Conservation (phyloP, 2,888 invertebrate species). For the Lochmaea crataegi region DNA sequence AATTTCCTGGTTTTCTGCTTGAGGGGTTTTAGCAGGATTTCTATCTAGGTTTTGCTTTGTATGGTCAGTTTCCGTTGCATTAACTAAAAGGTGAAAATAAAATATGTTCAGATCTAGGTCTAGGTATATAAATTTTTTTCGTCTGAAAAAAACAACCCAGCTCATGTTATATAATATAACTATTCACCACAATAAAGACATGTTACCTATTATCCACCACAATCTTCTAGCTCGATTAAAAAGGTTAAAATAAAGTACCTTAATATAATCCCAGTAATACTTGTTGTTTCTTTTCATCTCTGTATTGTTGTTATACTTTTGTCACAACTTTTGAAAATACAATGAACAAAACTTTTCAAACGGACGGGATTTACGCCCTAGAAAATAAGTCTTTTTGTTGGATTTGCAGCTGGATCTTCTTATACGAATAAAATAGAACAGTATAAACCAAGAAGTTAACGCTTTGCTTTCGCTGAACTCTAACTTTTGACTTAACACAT, state of each 20-base stretch:
- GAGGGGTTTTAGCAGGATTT: too few relatives aligned
- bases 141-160: too few relatives aligned
- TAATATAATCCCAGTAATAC: slow-evolving; percentile 5
- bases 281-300: slow-evolving; percentile 1
- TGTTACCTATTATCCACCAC: background rate
- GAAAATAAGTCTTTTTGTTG: slow-evolving; percentile 15
- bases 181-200: background rate
- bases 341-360: slow-evolving; percentile 13
- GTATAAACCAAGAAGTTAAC: background rate
- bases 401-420: slow-evolving; percentile 3
- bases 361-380: slow-evolving; percentile 9
- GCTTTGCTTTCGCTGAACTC: background rate
- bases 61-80: too few relatives aligned
- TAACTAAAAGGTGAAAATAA: too few relatives aligned
- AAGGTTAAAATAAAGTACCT: slow-evolving; percentile 2
- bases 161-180: background rate
- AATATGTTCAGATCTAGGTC: too few relatives aligned
- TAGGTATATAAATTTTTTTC: too few relatives aligned
- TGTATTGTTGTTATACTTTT: slow-evolving; percentile 13
- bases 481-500: background rate
- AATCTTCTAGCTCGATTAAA: background rate
- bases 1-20: too few relatives aligned
- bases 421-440: background rate
- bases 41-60: too few relatives aligned
- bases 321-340: slow-evolving; percentile 6